Percentiles rank a stretch among this genome's conserved stretches.
Evolutionary conservation across 1,140 invertebrate species (phyloP).

Genomic region (Dendroctonus valens): DNA sequence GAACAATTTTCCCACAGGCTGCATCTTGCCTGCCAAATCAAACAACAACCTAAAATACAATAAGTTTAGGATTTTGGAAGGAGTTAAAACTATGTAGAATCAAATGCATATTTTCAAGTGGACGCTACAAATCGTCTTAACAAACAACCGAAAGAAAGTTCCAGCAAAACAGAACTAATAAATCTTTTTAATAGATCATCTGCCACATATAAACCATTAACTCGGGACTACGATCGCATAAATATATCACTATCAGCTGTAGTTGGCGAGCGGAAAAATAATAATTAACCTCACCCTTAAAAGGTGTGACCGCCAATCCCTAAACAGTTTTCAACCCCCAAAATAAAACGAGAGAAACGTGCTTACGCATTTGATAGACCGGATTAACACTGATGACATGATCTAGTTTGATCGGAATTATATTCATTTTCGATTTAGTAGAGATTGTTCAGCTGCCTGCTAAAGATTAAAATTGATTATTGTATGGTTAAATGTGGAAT

Average conservation of each 20-base stretch:
- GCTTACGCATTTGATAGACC: conserved; percentile 18
- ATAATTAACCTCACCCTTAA: conserved; percentile 26
- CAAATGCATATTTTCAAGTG: no score
- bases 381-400: conserved; percentile 17
- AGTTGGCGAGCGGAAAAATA: conserved; percentile 19
- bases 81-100: no score
- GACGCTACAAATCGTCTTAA: no score
- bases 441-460: no score
- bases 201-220: conserved; percentile 20
- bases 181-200: conserved; percentile 14
- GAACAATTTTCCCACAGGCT: no score
- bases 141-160: no score
- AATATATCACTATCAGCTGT: conserved; percentile 24
- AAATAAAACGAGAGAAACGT: conserved; percentile 20
- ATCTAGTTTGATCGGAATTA: conserved; percentile 21
- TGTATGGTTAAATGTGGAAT: no score
- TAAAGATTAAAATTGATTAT: no score
- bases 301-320: conserved; percentile 22
- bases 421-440: conserved; percentile 15
- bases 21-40: no score
- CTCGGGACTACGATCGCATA: conserved; percentile 1
- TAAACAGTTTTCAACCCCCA: conserved; percentile 12
- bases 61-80: no score
- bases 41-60: no score
- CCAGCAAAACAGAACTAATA: neutral